These are phyloP conservation scores for Rotaria sp. DNA, from an alignment of 2,888 invertebrate species.

Conservation along the genomic window DNA sequence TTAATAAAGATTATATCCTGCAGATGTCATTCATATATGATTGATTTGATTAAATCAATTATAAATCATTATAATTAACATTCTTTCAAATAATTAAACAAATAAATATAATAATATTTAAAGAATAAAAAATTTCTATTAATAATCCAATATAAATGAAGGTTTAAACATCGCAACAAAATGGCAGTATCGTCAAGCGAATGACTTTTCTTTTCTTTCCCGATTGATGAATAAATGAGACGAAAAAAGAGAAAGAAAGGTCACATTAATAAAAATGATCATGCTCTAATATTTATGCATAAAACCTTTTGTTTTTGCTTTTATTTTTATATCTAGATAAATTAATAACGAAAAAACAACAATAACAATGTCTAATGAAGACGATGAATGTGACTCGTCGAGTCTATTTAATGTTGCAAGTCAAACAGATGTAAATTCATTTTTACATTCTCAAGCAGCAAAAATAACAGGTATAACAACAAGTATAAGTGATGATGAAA, in stretches of 20 bases:
- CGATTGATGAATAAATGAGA: slow-evolving; percentile 19
- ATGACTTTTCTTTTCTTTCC: slow-evolving; percentile 17
- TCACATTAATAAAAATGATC: background rate
- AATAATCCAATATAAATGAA: background rate
- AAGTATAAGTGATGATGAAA: background rate
- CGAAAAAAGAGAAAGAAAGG: slow-evolving; percentile 3
- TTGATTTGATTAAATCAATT: background rate
- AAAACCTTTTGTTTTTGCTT: background rate
- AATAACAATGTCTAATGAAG: background rate
- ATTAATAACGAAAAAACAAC: no score
- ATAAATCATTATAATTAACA: background rate
- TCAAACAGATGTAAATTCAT: background rate
- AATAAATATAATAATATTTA: background rate
- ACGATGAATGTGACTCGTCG: slow-evolving; percentile 15
- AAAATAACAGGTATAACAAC: background rate
- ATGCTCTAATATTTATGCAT: background rate
- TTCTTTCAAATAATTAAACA: background rate
- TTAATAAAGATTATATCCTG: no score
- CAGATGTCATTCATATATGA: background rate
- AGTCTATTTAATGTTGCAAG: background rate
- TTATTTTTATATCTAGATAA: background rate
- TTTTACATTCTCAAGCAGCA: background rate
- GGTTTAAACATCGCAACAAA: background rate
- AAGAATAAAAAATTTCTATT: background rate
- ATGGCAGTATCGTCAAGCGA: slow-evolving; percentile 1